phyloP scores from a whole-genome alignment of 2,888 invertebrate species.

The Acanthosepion lycidas region DNA sequence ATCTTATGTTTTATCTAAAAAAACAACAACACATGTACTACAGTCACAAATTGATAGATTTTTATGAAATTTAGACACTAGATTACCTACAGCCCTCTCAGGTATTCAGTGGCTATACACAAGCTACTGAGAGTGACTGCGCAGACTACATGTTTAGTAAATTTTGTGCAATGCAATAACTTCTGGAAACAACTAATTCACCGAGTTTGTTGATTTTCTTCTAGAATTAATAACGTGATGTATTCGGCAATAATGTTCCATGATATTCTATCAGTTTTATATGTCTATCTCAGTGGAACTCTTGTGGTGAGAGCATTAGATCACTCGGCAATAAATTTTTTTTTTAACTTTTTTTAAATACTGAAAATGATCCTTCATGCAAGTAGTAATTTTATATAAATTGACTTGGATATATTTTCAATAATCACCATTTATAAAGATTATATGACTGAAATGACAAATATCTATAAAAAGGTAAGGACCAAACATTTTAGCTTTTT shows the following conservation, averaged over 20 bases:
- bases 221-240: constrained; percentile 44
- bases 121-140: constrained; percentile 24
- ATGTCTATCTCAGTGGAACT: constrained; percentile 39
- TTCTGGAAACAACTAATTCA: constrained; percentile 39
- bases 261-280: constrained; percentile 47
- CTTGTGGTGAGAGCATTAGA: background rate
- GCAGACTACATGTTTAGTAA: constrained; percentile 46
- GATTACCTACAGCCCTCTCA: background rate
- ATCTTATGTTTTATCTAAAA: background rate
- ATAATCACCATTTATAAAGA: background rate
- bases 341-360: background rate
- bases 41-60: constrained; percentile 33
- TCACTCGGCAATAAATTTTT: background rate
- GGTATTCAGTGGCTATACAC: background rate
- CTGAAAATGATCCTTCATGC: background rate
- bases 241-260: constrained; percentile 45
- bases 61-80: background rate
- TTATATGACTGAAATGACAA: background rate
- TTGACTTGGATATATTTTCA: background rate
- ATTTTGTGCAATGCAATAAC: constrained; percentile 44
- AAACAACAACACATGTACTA: background rate
- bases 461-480: background rate
- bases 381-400: constrained; percentile 18
- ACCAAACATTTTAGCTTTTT: background rate
- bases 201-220: constrained; percentile 10